Base-by-base conservation (phyloP, 2,797 vertebrate genomes). In the Erethizon dorsatum region DNA sequence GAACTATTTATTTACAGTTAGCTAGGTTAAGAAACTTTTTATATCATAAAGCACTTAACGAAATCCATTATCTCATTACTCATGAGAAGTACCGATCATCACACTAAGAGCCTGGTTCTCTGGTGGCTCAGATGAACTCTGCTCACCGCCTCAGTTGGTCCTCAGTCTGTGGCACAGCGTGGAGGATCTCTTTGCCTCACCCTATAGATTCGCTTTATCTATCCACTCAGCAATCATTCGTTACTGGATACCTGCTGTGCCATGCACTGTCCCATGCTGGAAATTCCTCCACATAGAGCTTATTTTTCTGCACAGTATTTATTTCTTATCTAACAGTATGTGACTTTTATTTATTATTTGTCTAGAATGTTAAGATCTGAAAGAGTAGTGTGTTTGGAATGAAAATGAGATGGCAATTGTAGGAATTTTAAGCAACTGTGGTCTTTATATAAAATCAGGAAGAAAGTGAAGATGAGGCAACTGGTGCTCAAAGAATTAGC, bases 391-490 rank as follows among this genome's bases (percentile, higher is more conserved):
- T 24, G 65, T 79, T 52, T 83, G 37, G 56, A 61, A 78, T 67
- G n/a, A 22, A 84, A 47, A 71, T 37, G 17, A 31, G 15, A 41
- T n/a, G 77, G 54, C 15, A 83, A 78, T 47, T 84, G 69, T 80
- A 96, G 96, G 9, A 24, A 47, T 71, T 90, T 0, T 96, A 88
- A 92, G 54, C 2, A 75, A 67, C 33, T 14, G n/a, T 37, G 17
- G 9, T 52, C 92, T 50, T 91, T 79, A 91, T 88, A 31, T 65
- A 82, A 94, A 95, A 92, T 59, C 75, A 61, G 71, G 4, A 75
- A 82, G 57, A 65, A 83, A 86, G 17, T 65, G 45, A 90, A 96
- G 37, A 88, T 57, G 61, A 91, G 73, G 79, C 88, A 96, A 71
- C 8, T 28, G 61, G 37, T 45, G 47, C 56, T 83, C 75, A 86